These are phyloP conservation scores for Astur gentilis DNA, from an alignment of 2,113 vertebrate species.

Conservation along the genomic window DNA sequence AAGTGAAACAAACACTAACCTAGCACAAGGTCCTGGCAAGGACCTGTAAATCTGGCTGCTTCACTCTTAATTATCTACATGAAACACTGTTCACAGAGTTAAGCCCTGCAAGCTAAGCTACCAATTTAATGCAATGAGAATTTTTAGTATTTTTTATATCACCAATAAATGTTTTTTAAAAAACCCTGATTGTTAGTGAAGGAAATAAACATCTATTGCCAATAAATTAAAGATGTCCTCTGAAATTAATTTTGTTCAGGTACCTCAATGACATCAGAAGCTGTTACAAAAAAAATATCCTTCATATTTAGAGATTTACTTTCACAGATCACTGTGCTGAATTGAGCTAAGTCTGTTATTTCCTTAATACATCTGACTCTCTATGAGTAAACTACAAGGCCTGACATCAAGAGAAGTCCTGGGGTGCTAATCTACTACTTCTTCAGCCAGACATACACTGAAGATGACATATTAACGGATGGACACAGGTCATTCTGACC, in stretches of 20 bases:
- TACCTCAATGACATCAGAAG: not conserved
- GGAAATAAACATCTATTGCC: not conserved
- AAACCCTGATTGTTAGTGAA: not conserved
- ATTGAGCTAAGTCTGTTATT: not conserved
- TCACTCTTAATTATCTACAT: not conserved
- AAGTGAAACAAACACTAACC: not conserved
- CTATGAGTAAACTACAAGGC: not conserved
- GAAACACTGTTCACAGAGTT: not conserved
- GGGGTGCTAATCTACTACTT: not conserved
- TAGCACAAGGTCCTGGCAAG: not conserved
- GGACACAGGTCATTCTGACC: not conserved
- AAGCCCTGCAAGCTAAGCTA: not conserved
- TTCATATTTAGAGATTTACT: not conserved
- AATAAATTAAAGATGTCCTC: not conserved
- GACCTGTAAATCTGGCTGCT: not conserved
- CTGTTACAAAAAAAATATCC: not conserved
- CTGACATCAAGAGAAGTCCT: not conserved
- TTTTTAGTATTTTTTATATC: not conserved
- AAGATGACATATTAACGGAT: not conserved
- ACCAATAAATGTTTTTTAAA: not conserved
- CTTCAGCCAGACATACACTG: not conserved
- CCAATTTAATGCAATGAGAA: not conserved
- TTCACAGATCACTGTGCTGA: not conserved
- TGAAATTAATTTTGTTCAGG: not conserved
- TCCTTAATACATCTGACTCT: not conserved